phyloP scores from a whole-genome alignment of 2,113 vertebrate species.

The Condylura cristata region DNA sequence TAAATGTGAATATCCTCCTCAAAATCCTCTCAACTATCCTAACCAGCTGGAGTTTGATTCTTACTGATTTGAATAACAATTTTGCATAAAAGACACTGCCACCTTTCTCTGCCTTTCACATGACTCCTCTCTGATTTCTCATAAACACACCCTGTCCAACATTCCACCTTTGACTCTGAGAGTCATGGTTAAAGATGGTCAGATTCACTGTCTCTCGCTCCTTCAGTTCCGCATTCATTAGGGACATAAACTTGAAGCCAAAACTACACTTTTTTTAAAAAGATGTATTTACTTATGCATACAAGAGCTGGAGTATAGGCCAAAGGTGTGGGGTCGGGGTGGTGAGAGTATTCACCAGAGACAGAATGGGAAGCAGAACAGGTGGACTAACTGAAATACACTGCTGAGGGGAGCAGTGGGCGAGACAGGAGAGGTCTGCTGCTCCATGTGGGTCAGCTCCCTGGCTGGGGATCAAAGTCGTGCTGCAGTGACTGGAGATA shows the following conservation, averaged over 20 bases:
- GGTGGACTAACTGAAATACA: too few species aligned
- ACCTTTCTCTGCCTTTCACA: neutral
- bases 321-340: too few species aligned
- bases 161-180: neutral
- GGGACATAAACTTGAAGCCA: neutral
- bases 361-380: too few species aligned
- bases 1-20: neutral
- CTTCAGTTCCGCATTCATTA: neutral
- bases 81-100: neutral
- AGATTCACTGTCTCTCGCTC: slow-evolving; percentile 13
- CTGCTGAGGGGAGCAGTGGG: too few species aligned
- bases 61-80: neutral
- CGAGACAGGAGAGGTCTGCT: too few species aligned
- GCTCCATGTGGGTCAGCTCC: too few species aligned
- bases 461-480: too few species aligned
- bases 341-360: too few species aligned
- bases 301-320: too few species aligned
- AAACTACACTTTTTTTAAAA: too few species aligned
- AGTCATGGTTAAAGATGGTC: neutral
- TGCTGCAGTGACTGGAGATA: too few species aligned
- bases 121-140: neutral
- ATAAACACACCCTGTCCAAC: neutral
- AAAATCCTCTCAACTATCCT: neutral
- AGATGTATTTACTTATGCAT: too few species aligned
- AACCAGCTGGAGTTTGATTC: neutral